Evolutionary conservation across 2,888 invertebrate genomes (phyloP).

Genomic region (Tetanocera ferruginea): DNA sequence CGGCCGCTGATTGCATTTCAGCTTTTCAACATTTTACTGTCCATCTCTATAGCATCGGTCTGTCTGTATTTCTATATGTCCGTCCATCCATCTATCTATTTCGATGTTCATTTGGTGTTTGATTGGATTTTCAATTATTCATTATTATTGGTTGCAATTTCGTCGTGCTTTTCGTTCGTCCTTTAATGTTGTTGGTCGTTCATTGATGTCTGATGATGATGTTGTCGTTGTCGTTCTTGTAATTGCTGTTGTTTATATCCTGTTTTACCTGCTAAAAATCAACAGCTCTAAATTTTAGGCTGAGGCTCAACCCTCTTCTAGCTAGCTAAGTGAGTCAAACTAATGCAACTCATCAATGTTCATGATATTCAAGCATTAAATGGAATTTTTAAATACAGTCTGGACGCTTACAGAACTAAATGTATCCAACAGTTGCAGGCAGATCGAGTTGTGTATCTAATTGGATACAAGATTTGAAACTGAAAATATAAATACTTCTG

Average conservation of each 20-base stretch:
- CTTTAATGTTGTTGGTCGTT: constrained; percentile 38
- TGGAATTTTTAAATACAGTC: constrained; percentile 60
- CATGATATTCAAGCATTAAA: constrained; percentile 64
- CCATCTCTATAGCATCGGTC: not conserved
- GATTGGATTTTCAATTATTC: constrained; percentile 70
- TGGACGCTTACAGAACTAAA: not conserved
- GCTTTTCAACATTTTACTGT: constrained; percentile 35
- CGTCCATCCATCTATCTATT: constrained; percentile 37
- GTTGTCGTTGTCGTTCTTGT: not conserved
- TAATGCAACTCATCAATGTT: constrained; percentile 55
- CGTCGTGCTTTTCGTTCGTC: constrained; percentile 38
- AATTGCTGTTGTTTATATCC: constrained; percentile 36
- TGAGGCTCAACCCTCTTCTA: not conserved
- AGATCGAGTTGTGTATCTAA: too few relatives aligned
- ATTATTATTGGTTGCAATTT: constrained; percentile 69
- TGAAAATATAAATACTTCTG: too few relatives aligned
- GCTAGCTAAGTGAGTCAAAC: not conserved
- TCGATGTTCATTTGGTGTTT: constrained; percentile 66
- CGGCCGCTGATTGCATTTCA: constrained; percentile 52
- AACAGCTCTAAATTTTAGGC: not conserved
- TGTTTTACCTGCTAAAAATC: constrained; percentile 47
- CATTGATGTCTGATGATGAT: not conserved
- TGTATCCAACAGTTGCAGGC: not conserved
- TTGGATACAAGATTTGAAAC: too few relatives aligned
- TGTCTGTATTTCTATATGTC: constrained; percentile 17